A percentile compares a stretch with the other conserved stretches of the same genome.
Conservation (phyloP, 2,888 invertebrate genomes). For the Yponomeuta cagnagella region DNA sequence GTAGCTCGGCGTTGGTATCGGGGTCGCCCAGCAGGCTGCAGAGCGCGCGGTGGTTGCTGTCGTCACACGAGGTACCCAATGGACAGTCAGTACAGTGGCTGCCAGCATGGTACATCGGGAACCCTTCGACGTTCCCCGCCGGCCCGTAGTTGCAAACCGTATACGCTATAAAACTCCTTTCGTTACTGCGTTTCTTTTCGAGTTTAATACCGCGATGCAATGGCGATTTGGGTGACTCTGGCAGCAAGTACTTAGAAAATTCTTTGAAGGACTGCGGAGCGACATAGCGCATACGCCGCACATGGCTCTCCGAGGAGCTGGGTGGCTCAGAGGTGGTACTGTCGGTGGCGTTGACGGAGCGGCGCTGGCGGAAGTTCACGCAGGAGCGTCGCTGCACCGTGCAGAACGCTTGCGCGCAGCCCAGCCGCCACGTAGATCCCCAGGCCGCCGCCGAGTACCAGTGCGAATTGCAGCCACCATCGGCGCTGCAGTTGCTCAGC, state of each 20-base stretch:
- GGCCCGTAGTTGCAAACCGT: constrained; percentile 69
- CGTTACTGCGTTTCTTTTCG: constrained; percentile 14
- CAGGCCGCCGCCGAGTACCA: constrained; percentile 66
- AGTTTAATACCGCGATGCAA: constrained; percentile 29
- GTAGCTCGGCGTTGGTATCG: constrained; percentile 27
- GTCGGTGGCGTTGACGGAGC: constrained; percentile 22
- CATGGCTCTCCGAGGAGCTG: constrained; percentile 45
- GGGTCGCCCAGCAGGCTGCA: constrained; percentile 56
- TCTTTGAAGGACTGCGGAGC: not conserved
- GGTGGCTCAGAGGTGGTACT: not conserved
- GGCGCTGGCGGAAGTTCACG: constrained; percentile 44
- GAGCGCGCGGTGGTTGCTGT: constrained; percentile 56
- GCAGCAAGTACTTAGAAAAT: not conserved
- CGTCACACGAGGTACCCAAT: constrained; percentile 53
- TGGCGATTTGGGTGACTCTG: constrained; percentile 35
- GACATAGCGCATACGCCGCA: constrained; percentile 38
- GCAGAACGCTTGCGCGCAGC: constrained; percentile 62
- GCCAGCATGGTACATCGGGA: constrained; percentile 63
- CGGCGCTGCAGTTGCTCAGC: constrained; percentile 54
- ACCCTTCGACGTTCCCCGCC: constrained; percentile 64
- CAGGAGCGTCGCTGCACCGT: constrained; percentile 54
- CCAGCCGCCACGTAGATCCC: constrained; percentile 66
- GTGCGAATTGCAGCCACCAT: constrained; percentile 61
- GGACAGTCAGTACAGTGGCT: constrained; percentile 56
- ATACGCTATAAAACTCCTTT: constrained; percentile 48